These are phyloP conservation scores for Procambarus clarkii DNA, from an alignment of 1,140 invertebrate genomes.

Conservation along the genomic window DNA sequence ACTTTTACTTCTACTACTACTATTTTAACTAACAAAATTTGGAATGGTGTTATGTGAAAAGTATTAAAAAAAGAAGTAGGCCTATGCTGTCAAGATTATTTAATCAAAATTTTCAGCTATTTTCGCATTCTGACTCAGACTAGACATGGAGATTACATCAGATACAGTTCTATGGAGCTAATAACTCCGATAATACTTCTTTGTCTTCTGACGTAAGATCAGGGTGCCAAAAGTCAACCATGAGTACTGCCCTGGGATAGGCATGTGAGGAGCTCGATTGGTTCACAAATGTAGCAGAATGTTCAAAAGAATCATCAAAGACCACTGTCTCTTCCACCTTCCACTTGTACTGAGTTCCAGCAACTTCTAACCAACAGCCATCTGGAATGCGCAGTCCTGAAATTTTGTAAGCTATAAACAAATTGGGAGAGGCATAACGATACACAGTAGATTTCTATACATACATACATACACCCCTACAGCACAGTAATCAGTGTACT, in stretches of 20 bases:
- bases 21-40: too few species aligned
- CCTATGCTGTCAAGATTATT: too few species aligned
- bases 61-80: too few species aligned
- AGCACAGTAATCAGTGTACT: too few species aligned
- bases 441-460: too few species aligned
- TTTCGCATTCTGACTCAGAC: too few species aligned
- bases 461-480: too few species aligned
- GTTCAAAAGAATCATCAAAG: constrained; percentile 65
- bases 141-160: neutral
- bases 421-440: too few species aligned
- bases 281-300: constrained; percentile 40
- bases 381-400: constrained; percentile 48
- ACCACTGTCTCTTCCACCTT: constrained; percentile 14
- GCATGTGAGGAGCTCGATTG: constrained; percentile 10
- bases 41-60: too few species aligned
- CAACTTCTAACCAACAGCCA: constrained; percentile 60
- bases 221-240: constrained; percentile 65
- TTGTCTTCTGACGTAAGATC: constrained; percentile 41
- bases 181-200: constrained; percentile 29
- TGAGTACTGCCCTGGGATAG: constrained; percentile 34
- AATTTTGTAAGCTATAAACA: neutral
- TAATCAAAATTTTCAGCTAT: too few species aligned
- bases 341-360: constrained; percentile 49
- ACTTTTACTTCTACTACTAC: too few species aligned
- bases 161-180: constrained; percentile 22